phyloP scores from a whole-genome alignment of 2,888 invertebrate genomes.

The Habroteleia sp. region DNA sequence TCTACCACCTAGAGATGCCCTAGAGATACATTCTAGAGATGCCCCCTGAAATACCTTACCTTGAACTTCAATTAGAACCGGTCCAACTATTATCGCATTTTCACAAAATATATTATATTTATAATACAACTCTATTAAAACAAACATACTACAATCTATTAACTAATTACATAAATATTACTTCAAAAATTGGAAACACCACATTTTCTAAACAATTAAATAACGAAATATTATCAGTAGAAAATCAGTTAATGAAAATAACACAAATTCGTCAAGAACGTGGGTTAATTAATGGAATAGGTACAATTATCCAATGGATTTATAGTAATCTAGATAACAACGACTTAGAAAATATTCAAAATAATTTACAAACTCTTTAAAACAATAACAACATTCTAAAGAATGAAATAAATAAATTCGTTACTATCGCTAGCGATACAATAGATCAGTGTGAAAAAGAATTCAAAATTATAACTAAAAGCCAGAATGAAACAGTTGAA shows the following conservation, averaged over 20 bases:
- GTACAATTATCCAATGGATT: too few species aligned
- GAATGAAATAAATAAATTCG: slow-evolving; percentile 13
- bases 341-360: slow-evolving; percentile 13
- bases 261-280: slow-evolving; percentile 2
- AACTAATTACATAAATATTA: slow-evolving; percentile 3
- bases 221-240: slow-evolving; percentile 4
- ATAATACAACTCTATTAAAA: slow-evolving; percentile 7
- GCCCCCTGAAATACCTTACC: slow-evolving; percentile 2
- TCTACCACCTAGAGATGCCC: too few species aligned
- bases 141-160: slow-evolving; percentile 3
- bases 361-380: slow-evolving; percentile 1
- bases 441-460: slow-evolving; percentile 9
- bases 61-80: slow-evolving; percentile 1
- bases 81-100: slow-evolving; percentile 9
- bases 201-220: slow-evolving; percentile 2
- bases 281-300: neutral
- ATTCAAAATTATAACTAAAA: neutral
- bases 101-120: slow-evolving; percentile 9
- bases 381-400: too few species aligned
- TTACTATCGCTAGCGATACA: slow-evolving; percentile 7
- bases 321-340: too few species aligned
- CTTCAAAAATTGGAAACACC: neutral
- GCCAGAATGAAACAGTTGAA: slow-evolving; percentile 14
- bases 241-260: slow-evolving; percentile 2
- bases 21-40: slow-evolving; percentile 7